phyloP scores from a whole-genome alignment of 2,797 vertebrate genomes.

The Acrossocheilus wenchowensis region DNA sequence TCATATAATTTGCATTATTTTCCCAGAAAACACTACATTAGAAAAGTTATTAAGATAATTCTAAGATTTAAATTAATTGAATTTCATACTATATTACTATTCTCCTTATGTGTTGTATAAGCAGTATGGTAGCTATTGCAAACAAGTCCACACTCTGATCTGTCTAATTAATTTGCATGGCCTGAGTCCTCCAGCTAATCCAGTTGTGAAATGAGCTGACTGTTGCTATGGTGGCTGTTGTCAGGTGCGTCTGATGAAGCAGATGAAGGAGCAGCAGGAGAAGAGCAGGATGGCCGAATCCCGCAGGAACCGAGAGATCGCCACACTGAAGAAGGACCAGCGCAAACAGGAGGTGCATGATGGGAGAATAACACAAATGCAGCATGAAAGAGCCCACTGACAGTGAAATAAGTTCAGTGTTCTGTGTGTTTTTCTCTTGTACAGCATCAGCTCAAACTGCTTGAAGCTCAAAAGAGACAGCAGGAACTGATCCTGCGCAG shows the following conservation, averaged over 20 bases:
- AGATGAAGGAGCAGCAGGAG: conserved; percentile 99
- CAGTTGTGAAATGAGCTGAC: background rate
- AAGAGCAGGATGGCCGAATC: conserved; percentile 92
- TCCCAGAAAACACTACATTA: background rate
- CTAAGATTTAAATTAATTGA: background rate
- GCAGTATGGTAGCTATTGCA: background rate
- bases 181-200: background rate
- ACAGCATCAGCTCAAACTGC: conserved; percentile 91
- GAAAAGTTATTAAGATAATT: background rate
- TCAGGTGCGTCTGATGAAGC: conserved; percentile 96
- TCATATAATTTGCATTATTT: background rate
- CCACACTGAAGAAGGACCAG: conserved; percentile 95
- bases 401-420: background rate
- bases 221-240: conserved; percentile 13
- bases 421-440: conserved; percentile 49
- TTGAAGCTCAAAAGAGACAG: conserved; percentile 95
- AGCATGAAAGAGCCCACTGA: background rate
- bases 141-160: background rate
- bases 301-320: conserved; percentile 91
- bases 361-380: background rate
- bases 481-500: conserved; percentile 94
- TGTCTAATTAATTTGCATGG: background rate
- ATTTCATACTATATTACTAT: background rate
- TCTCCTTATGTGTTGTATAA: background rate
- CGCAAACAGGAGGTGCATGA: conserved; percentile 88